These are phyloP conservation scores for Mus spretus DNA, from an alignment of 2,797 vertebrate genomes.

Conservation along the genomic window DNA sequence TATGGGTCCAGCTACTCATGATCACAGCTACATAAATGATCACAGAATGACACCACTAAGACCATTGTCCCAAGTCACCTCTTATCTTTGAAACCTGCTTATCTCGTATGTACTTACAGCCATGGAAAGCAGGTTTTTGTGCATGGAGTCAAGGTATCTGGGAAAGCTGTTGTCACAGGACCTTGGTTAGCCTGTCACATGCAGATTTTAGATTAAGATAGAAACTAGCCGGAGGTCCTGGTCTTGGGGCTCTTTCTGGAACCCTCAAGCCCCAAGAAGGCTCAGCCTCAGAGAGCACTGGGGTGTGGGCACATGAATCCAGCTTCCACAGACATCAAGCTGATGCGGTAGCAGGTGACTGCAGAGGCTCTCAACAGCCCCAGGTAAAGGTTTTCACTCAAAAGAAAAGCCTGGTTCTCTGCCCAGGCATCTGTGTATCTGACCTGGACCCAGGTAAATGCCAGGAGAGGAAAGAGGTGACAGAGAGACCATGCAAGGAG, in stretches of 20 bases:
- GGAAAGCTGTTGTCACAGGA: background rate
- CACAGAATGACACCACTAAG: background rate
- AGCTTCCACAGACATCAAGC: background rate
- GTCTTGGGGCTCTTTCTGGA: background rate
- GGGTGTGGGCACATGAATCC: fast-evolving
- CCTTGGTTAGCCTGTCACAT: background rate
- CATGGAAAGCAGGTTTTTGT: background rate
- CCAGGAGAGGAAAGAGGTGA: background rate
- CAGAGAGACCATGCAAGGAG: background rate
- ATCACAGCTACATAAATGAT: background rate
- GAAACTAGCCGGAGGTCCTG: background rate
- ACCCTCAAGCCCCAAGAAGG: background rate
- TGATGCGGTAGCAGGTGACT: background rate
- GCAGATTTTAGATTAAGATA: background rate
- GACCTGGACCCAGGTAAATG: constrained; percentile 18
- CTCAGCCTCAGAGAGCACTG: background rate
- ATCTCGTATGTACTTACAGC: no score
- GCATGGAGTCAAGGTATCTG: background rate
- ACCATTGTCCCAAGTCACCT: background rate
- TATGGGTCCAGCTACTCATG: background rate
- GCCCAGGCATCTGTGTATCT: background rate
- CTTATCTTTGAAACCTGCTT: background rate
- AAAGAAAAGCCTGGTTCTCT: background rate
- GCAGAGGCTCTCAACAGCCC: fast-evolving
- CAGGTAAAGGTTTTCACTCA: background rate